Conservation (phyloP, 2,888 invertebrate species). For the Melanostoma scalare region DNA sequence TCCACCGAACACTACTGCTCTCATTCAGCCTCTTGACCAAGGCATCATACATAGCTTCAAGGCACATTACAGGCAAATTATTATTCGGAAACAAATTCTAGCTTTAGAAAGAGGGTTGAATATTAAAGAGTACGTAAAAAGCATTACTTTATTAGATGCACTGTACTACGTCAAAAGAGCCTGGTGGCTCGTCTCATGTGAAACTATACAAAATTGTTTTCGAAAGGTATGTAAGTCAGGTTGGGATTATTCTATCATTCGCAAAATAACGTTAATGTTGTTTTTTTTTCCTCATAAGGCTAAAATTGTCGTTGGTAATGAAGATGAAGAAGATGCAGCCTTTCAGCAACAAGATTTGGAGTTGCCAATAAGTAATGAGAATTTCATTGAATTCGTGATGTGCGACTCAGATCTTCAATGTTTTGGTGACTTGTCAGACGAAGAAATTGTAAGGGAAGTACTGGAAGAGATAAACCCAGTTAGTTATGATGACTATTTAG, state of each 20-base stretch:
- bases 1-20: slow-evolving; percentile 11
- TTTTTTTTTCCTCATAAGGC: no score
- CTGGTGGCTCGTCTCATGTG: slow-evolving; percentile 8
- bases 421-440: slow-evolving; percentile 10
- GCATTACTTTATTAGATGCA: background rate
- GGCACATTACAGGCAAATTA: background rate
- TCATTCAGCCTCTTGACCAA: slow-evolving; percentile 20
- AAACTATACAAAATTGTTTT: slow-evolving; percentile 11
- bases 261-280: no score
- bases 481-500: background rate
- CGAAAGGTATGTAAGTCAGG: slow-evolving; percentile 5
- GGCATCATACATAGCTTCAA: slow-evolving; percentile 15
- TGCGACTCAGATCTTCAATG: slow-evolving; percentile 8
- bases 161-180: slow-evolving; percentile 1
- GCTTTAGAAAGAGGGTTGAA: no score
- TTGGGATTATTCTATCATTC: no score
- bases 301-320: background rate
- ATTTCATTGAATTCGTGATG: slow-evolving; percentile 11
- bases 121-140: no score
- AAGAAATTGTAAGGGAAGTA: slow-evolving; percentile 11
- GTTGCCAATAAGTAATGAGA: slow-evolving; percentile 1
- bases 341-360: slow-evolving; percentile 9
- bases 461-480: slow-evolving; percentile 7
- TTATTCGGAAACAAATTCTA: no score
- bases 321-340: slow-evolving; percentile 9